phyloP scores from a whole-genome alignment of 2,888 invertebrate genomes.

The Drosophila imparisetae region DNA sequence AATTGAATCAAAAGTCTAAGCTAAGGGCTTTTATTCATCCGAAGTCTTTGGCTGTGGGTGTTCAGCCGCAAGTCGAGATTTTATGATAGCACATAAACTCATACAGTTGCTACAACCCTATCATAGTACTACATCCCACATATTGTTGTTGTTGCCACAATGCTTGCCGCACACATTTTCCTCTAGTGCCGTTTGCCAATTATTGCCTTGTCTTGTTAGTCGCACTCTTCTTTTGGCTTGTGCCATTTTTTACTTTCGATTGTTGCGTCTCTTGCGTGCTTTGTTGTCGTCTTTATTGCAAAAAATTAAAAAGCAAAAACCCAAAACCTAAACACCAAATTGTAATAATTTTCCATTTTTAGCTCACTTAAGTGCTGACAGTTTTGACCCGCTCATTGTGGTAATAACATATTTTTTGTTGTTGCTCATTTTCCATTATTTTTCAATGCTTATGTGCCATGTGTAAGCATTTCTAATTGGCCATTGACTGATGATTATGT shows the following conservation, averaged over 20 bases:
- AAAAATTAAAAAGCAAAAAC: constrained; percentile 3
- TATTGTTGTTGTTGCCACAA: constrained; percentile 10
- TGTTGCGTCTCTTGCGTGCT: constrained; percentile 12
- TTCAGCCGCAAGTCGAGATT: constrained; percentile 12
- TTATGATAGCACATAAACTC: constrained; percentile 56
- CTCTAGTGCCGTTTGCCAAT: constrained; percentile 52
- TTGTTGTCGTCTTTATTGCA: constrained; percentile 35
- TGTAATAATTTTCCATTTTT: constrained; percentile 53
- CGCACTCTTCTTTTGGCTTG: constrained; percentile 14
- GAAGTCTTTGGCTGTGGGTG: constrained; percentile 15
- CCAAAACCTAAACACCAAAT: not conserved
- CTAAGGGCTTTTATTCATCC: constrained; percentile 15
- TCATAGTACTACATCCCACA: not conserved
- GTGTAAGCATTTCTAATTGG: constrained; percentile 38
- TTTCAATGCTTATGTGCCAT: constrained; percentile 16
- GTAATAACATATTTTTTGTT: constrained; percentile 18
- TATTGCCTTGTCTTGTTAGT: constrained; percentile 48
- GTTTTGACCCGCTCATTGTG: constrained; percentile 43
- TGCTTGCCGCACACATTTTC: constrained; percentile 58
- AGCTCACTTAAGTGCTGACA: constrained; percentile 33
- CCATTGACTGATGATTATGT: constrained; percentile 17
- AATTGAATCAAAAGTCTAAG: constrained; percentile 62
- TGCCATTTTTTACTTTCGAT: constrained; percentile 44
- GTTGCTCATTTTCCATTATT: constrained; percentile 4
- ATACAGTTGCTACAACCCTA: not conserved